Conservation (phyloP, 2,113 vertebrate genomes). For the Semnornis frantzii region DNA sequence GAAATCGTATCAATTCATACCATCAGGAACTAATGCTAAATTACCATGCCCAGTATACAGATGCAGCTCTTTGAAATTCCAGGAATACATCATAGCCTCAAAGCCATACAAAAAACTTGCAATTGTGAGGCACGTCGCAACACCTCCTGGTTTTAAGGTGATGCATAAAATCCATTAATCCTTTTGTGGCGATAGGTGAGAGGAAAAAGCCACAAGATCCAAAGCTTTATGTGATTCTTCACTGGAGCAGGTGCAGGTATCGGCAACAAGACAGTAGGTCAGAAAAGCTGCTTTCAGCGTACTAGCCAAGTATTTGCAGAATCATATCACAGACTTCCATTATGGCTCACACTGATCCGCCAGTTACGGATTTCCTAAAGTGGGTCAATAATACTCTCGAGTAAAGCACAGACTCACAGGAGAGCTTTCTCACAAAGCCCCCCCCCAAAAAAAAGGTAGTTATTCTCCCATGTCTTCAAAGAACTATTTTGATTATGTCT, state of each 20-base stretch:
- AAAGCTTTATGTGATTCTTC: slow-evolving; percentile 32
- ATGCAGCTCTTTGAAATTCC: slow-evolving; percentile 33
- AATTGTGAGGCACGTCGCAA: slow-evolving; percentile 32
- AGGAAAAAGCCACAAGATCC: slow-evolving; percentile 34
- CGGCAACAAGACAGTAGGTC: background rate
- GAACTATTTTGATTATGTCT: background rate
- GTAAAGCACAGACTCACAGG: background rate
- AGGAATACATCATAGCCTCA: slow-evolving; percentile 35
- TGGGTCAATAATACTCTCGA: slow-evolving; percentile 34
- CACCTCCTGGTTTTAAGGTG: slow-evolving; percentile 37
- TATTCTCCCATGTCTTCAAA: background rate
- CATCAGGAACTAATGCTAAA: background rate
- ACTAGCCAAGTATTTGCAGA: background rate
- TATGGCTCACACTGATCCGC: background rate
- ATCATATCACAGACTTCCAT: slow-evolving; percentile 6
- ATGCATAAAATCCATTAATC: slow-evolving; percentile 55
- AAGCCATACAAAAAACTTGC: background rate
- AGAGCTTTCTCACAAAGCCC: background rate
- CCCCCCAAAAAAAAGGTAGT: background rate
- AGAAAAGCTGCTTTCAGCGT: slow-evolving; percentile 20
- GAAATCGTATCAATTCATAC: background rate
- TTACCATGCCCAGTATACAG: slow-evolving; percentile 10
- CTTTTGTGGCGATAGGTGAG: background rate
- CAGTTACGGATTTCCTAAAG: slow-evolving; percentile 19
- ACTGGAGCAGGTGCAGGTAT: background rate